Evolutionary conservation across 2,113 vertebrate genomes (phyloP).

Genomic region (Ascaphus truei): DNA sequence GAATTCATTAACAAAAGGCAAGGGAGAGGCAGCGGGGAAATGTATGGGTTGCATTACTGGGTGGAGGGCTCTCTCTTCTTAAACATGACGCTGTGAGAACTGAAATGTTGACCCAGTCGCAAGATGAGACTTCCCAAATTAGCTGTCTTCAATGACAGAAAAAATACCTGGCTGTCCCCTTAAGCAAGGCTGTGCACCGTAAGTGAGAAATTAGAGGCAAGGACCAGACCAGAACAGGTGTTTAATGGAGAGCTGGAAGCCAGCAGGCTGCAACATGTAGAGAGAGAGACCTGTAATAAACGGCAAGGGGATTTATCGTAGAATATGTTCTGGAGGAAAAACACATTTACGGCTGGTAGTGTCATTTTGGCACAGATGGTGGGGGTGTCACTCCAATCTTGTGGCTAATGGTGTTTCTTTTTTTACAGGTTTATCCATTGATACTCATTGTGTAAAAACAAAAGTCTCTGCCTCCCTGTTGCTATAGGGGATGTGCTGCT

Average conservation of each 20-base stretch:
- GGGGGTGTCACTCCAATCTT: constrained; percentile 3
- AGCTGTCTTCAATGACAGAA: constrained; percentile 51
- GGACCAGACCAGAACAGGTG: constrained; percentile 48
- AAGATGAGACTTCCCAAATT: constrained; percentile 52
- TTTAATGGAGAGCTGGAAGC: constrained; percentile 40
- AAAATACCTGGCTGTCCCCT: constrained; percentile 48
- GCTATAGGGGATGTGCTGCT: constrained; percentile 6
- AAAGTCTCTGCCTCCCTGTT: neutral
- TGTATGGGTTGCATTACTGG: constrained; percentile 52
- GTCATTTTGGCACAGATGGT: neutral
- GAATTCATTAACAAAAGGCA: constrained; percentile 41
- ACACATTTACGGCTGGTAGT: constrained; percentile 36
- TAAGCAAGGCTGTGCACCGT: constrained; percentile 42
- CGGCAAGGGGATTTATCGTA: constrained; percentile 41
- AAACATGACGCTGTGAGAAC: constrained; percentile 64
- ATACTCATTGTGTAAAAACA: neutral
- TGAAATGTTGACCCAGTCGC: constrained; percentile 56
- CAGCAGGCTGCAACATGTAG: constrained; percentile 40
- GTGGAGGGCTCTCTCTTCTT: constrained; percentile 48
- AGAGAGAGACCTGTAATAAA: constrained; percentile 9
- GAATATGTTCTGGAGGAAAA: constrained; percentile 31
- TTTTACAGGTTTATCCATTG: neutral
- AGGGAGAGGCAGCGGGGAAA: constrained; percentile 42
- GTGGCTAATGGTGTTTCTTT: neutral
- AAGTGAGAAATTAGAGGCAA: constrained; percentile 39